These are phyloP conservation scores for Halcyon senegalensis DNA, from an alignment of 2,113 vertebrate species.

Conservation along the genomic window DNA sequence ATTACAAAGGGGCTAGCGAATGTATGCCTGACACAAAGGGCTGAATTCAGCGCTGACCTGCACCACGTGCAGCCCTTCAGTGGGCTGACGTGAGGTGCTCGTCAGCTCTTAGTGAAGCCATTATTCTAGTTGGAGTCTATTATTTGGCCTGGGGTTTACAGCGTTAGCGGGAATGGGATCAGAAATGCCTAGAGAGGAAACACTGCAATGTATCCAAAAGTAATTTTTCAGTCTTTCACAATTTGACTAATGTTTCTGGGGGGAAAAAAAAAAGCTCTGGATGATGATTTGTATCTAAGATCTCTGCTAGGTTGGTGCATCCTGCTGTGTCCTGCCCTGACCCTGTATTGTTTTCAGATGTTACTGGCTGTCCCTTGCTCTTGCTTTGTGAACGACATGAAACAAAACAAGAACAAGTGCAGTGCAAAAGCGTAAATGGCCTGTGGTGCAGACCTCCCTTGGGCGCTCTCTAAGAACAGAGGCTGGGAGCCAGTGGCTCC, in stretches of 20 bases:
- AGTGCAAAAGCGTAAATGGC: neutral
- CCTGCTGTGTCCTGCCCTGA: neutral
- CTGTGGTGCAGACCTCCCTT: neutral
- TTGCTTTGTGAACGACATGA: neutral
- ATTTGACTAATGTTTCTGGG: neutral
- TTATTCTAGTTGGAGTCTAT: neutral
- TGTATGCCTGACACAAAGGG: neutral
- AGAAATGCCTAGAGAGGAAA: neutral
- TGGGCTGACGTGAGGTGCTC: neutral
- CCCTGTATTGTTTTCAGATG: neutral
- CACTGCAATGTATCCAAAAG: neutral
- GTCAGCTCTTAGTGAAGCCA: neutral
- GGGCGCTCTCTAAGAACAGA: neutral
- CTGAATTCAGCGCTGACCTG: neutral
- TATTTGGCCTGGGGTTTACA: neutral
- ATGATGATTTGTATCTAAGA: neutral
- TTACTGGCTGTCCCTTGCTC: neutral
- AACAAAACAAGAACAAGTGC: neutral
- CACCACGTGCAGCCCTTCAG: neutral
- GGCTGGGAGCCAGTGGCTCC: fast-evolving
- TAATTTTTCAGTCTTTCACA: neutral
- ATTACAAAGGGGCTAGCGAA: neutral
- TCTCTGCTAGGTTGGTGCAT: neutral
- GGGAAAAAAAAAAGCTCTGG: neutral
- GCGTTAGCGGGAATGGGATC: neutral